A percentile compares a stretch with the other conserved stretches of the same genome.
These are phyloP conservation scores for Poeciliopsis retropinna DNA, from an alignment of 2,113 vertebrate species.

Conservation along the genomic window DNA sequence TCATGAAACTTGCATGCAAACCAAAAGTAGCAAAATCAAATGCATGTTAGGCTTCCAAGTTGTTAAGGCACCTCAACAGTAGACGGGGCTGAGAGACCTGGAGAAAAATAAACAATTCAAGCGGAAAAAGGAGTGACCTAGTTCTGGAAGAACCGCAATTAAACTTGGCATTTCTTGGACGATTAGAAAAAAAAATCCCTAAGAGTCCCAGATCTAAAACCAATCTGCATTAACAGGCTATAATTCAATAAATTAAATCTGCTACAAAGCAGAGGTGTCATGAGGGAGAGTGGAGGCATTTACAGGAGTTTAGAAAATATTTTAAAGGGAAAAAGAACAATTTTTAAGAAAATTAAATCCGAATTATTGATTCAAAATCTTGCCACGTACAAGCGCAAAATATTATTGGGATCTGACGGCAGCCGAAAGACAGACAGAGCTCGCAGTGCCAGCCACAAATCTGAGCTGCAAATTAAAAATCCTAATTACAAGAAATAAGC, in stretches of 20 bases:
- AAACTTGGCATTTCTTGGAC: constrained; percentile 27
- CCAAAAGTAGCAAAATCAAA: constrained; percentile 9
- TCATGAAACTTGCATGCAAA: constrained; percentile 17
- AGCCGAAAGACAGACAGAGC: constrained; percentile 35
- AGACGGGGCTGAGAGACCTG: constrained; percentile 19
- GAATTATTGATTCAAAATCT: neutral
- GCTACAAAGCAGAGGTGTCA: neutral
- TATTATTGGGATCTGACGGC: constrained; percentile 11
- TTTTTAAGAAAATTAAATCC: neutral
- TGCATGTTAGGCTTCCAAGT: constrained; percentile 4
- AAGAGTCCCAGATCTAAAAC: neutral
- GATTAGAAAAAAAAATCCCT: constrained; percentile 20
- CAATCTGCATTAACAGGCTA: neutral
- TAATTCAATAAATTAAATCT: constrained; percentile 1
- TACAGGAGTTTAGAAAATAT: neutral
- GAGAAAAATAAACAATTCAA: constrained; percentile 36
- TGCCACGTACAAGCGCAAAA: neutral
- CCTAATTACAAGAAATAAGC: constrained; percentile 27
- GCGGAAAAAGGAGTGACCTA: constrained; percentile 46
- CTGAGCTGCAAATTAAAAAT: constrained; percentile 34
- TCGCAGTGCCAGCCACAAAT: constrained; percentile 13
- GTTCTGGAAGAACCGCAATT: constrained; percentile 41
- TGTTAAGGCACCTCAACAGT: constrained; percentile 6
- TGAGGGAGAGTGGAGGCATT: neutral
- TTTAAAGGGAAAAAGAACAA: neutral